phyloP scores from a whole-genome alignment of 2,113 vertebrate genomes.

The Piprites chloris region DNA sequence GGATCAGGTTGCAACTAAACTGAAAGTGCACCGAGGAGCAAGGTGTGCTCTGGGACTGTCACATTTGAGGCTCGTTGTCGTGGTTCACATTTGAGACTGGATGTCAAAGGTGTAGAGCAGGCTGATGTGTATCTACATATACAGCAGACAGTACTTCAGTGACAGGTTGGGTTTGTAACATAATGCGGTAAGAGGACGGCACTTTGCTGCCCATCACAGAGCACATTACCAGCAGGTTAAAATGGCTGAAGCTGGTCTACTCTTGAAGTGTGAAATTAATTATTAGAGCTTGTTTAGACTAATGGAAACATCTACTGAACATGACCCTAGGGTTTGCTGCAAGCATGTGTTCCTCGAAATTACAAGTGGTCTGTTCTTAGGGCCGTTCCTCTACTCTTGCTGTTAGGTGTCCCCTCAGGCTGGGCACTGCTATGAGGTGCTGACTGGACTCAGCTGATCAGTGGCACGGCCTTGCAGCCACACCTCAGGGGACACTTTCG shows the following conservation, averaged over 20 bases:
- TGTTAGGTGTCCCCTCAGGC: neutral
- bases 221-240: neutral
- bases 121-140: neutral
- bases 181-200: neutral
- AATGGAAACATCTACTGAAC: neutral
- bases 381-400: neutral
- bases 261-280: neutral
- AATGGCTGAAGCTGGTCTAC: neutral
- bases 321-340: neutral
- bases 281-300: neutral
- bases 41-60: neutral
- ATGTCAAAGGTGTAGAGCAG: neutral
- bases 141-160: neutral
- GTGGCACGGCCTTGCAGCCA: neutral
- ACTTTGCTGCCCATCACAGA: neutral
- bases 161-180: neutral
- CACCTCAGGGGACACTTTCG: neutral
- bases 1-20: neutral
- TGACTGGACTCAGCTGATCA: neutral
- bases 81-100: neutral
- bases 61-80: rapidly evolving
- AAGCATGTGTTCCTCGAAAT: neutral
- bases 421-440: neutral
- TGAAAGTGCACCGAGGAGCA: neutral
- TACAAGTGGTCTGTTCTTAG: neutral